These are phyloP conservation scores for Tetrao urogallus DNA, from an alignment of 2,113 vertebrate species.

Conservation along the genomic window DNA sequence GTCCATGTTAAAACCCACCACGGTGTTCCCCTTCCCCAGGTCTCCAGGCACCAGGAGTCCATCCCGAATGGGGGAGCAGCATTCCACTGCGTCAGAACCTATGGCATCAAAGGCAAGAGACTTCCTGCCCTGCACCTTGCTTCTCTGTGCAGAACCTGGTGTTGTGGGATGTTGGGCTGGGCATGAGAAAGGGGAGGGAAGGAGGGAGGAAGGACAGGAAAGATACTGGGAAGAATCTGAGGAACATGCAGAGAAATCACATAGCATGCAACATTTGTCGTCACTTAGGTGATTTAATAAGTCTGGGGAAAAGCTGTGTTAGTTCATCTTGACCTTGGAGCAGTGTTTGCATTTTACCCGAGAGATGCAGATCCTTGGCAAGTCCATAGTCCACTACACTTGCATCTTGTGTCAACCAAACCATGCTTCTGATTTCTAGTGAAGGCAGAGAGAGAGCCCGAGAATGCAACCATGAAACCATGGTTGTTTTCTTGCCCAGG, in stretches of 20 bases:
- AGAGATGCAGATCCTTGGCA: background rate
- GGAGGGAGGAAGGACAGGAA: conserved; percentile 44
- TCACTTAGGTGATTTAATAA: rapidly evolving
- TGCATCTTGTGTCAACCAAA: rapidly evolving
- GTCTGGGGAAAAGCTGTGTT: background rate
- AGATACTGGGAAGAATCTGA: background rate
- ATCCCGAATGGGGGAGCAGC: conserved; percentile 97
- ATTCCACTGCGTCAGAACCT: conserved; percentile 99
- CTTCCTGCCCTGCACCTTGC: conserved; percentile 86
- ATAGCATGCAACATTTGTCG: background rate
- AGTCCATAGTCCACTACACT: background rate
- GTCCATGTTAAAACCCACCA: conserved; percentile 99
- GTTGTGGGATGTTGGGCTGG: conserved; percentile 69
- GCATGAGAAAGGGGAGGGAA: conserved; percentile 43
- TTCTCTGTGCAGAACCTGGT: conserved; percentile 78
- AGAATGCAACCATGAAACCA: background rate
- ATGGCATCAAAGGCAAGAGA: conserved; percentile 99
- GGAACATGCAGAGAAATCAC: conserved; percentile 15
- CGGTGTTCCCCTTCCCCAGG: conserved; percentile 95
- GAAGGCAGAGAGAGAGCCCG: background rate
- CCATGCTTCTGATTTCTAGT: background rate
- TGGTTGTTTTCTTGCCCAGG: background rate
- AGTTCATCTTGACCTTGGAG: background rate
- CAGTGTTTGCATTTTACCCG: conserved; percentile 25
- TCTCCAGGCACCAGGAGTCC: conserved; percentile 94